A percentile compares a stretch with the other conserved stretches of the same genome.
These are phyloP conservation scores for Abrostola tripartita DNA, from an alignment of 2,888 invertebrate species.

Conservation along the genomic window DNA sequence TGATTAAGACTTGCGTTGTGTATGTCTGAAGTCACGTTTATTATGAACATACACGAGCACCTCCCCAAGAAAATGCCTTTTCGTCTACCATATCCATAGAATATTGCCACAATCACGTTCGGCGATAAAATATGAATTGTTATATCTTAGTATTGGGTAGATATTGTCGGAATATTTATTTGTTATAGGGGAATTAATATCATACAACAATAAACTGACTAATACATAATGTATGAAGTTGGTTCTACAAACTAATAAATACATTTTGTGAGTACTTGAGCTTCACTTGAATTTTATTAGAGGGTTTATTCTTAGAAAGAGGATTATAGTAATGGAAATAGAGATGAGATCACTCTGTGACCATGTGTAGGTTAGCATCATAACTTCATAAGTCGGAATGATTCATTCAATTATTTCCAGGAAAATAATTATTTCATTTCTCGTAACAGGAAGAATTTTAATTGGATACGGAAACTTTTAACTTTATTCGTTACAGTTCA, in stretches of 20 bases:
- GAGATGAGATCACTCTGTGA: conserved; percentile 55
- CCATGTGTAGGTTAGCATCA: not conserved
- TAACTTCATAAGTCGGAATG: conserved; percentile 30
- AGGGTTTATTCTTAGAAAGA: conserved; percentile 48
- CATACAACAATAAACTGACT: conserved; percentile 40
- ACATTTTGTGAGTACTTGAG: conserved; percentile 21
- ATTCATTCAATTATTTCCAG: conserved; percentile 27
- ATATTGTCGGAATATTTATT: conserved; percentile 30
- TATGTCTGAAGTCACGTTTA: no score
- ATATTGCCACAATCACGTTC: not conserved
- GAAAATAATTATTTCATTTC: conserved; percentile 14
- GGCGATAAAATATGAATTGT: not conserved
- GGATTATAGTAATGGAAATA: conserved; percentile 47
- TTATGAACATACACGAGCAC: no score
- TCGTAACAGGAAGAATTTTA: not conserved
- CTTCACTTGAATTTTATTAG: conserved; percentile 43
- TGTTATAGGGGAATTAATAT: conserved; percentile 30
- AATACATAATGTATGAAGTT: conserved; percentile 47
- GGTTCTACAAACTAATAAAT: conserved; percentile 36
- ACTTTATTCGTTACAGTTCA: not conserved
- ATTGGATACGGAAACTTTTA: conserved; percentile 18
- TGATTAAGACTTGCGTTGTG: no score
- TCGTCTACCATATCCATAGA: no score
- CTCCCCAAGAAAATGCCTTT: no score
- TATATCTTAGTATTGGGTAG: conserved; percentile 16